These are phyloP conservation scores for Aeoliscus strigatus DNA, from an alignment of 2,797 vertebrate genomes.

Conservation along the genomic window DNA sequence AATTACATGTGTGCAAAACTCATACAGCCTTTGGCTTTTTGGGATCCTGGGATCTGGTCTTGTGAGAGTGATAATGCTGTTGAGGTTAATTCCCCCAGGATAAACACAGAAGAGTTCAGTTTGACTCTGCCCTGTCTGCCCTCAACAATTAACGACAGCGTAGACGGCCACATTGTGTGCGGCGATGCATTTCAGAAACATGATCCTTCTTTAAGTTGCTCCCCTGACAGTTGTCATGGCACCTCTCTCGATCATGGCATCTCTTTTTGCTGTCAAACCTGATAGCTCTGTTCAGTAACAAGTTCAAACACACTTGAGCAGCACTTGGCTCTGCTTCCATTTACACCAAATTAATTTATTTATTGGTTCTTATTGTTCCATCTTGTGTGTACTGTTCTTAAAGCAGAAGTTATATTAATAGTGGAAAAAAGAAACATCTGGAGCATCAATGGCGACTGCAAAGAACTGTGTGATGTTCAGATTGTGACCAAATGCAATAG, in stretches of 20 bases:
- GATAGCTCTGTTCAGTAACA: slow-evolving; percentile 24
- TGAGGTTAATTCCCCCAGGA: too few relatives aligned
- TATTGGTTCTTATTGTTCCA: slow-evolving; percentile 4
- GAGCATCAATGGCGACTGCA: slow-evolving; percentile 8
- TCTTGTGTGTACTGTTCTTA: neutral
- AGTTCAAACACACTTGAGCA: slow-evolving; percentile 36
- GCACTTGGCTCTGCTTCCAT: slow-evolving; percentile 6
- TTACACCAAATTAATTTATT: slow-evolving; percentile 32
- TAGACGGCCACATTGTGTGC: slow-evolving; percentile 33
- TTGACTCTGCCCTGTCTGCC: slow-evolving; percentile 56
- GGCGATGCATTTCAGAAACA: slow-evolving; percentile 37
- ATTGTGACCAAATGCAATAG: slow-evolving; percentile 45
- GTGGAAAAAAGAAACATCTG: slow-evolving; percentile 14
- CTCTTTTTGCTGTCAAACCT: slow-evolving; percentile 41
- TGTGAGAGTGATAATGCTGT: slow-evolving; percentile 10
- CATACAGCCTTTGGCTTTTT: slow-evolving; percentile 5
- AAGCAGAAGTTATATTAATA: slow-evolving; percentile 12
- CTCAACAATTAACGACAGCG: slow-evolving; percentile 40
- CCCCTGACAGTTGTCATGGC: slow-evolving; percentile 32
- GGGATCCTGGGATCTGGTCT: slow-evolving; percentile 12
- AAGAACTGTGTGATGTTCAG: slow-evolving; percentile 20
- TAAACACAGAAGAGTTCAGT: too few relatives aligned
- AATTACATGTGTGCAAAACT: too few relatives aligned
- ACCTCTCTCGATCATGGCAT: slow-evolving; percentile 31
- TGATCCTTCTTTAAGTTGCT: slow-evolving; percentile 40